These are phyloP conservation scores for Drosophila affinis DNA, from an alignment of 2,888 invertebrate genomes.

Conservation along the genomic window DNA sequence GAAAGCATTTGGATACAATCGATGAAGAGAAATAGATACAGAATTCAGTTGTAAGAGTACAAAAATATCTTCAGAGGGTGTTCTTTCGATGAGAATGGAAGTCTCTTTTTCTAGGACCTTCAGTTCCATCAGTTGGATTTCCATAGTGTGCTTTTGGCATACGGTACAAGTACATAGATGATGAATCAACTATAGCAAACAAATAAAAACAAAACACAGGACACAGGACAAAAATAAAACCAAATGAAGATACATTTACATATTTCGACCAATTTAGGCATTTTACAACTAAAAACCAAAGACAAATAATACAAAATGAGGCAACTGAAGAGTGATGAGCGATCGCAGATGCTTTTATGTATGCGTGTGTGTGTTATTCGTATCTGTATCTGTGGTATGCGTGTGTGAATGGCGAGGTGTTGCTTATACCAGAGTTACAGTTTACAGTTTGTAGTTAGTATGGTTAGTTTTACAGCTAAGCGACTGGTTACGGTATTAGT, in stretches of 20 bases:
- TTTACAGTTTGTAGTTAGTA: neutral
- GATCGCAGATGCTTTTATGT: conserved; percentile 51
- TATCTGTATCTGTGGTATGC: conserved; percentile 17
- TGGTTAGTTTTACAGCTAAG: conserved; percentile 28
- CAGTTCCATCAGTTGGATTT: neutral
- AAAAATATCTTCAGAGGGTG: neutral
- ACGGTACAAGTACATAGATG: conserved; percentile 3
- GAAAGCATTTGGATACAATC: no score
- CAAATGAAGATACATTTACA: conserved; percentile 23
- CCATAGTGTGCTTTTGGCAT: conserved; percentile 14
- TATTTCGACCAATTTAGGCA: conserved; percentile 36
- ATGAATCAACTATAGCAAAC: conserved; percentile 12
- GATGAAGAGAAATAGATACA: no score
- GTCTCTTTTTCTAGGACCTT: neutral
- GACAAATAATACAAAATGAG: conserved; percentile 24
- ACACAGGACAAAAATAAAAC: conserved; percentile 6
- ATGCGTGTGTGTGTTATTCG: neutral
- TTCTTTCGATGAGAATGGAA: no score
- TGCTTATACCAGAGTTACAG: conserved; percentile 10
- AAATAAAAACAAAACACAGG: conserved; percentile 10
- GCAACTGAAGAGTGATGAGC: conserved; percentile 45
- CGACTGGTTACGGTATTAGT: conserved; percentile 26
- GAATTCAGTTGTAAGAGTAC: neutral
- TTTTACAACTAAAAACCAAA: conserved; percentile 30
- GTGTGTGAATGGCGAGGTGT: conserved; percentile 3